Conservation (phyloP, 2,113 vertebrate genomes). For the Stomatorhinus ivindoensis region DNA sequence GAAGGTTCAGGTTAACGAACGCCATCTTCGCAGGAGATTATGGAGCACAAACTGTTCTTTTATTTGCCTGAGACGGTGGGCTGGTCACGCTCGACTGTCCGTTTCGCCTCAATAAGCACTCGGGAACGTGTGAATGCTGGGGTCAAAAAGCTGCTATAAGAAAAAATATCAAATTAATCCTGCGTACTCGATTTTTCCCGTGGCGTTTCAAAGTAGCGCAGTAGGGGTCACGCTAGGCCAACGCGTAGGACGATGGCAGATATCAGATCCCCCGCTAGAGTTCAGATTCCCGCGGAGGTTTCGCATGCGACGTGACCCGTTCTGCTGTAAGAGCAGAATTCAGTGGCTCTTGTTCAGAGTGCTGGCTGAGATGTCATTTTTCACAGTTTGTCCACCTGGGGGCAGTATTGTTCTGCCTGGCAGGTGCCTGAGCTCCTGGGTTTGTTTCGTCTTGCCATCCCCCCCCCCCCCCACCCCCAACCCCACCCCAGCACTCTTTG, state of each 20-base stretch:
- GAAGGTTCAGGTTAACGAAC: background rate
- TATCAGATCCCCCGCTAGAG: background rate
- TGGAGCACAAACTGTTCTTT: background rate
- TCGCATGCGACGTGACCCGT: background rate
- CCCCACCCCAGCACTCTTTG: background rate
- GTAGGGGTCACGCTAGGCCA: background rate
- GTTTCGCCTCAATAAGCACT: background rate
- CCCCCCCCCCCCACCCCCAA: background rate
- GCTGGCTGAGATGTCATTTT: background rate
- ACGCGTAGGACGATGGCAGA: background rate
- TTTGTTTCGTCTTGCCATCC: background rate
- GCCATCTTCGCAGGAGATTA: background rate
- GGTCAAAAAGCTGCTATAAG: background rate
- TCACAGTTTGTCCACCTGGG: conserved; percentile 8
- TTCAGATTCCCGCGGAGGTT: background rate
- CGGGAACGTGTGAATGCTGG: background rate
- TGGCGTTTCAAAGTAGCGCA: background rate
- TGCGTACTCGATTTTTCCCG: background rate
- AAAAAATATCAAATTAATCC: background rate
- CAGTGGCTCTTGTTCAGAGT: background rate
- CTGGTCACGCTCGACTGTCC: background rate
- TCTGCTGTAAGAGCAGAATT: background rate
- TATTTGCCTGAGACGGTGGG: background rate
- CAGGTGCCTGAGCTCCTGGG: background rate
- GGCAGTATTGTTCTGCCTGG: conserved; percentile 18